Percentiles rank a stretch among this genome's conserved stretches.
phyloP scores from a whole-genome alignment of 2,113 vertebrate genomes.

The Microtus richardsoni region DNA sequence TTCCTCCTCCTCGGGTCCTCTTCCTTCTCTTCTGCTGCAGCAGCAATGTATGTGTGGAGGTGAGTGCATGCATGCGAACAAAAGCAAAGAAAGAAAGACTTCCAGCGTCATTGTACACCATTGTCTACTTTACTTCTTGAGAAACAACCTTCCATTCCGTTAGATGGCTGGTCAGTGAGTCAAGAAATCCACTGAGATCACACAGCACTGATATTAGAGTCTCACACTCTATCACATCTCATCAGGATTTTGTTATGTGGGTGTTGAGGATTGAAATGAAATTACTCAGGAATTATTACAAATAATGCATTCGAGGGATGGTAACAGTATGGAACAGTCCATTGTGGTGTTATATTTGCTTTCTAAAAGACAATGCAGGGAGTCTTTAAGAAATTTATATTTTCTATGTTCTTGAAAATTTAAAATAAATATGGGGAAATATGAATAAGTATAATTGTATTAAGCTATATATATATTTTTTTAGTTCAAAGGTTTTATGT shows the following conservation, averaged over 20 bases:
- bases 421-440: constrained; percentile 31
- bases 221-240: too few species aligned
- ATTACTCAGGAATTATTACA: neutral
- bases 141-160: neutral
- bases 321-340: neutral
- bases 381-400: neutral
- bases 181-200: neutral
- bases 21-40: neutral
- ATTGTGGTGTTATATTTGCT: neutral
- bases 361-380: neutral
- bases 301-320: neutral
- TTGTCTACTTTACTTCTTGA: neutral
- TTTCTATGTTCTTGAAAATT: neutral
- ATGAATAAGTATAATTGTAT: neutral
- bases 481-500: constrained; percentile 35
- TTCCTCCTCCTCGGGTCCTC: neutral
- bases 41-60: neutral
- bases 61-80: neutral
- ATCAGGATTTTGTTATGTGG: too few species aligned
- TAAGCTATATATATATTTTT: neutral
- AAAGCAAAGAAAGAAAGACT: neutral
- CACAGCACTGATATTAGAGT: too few species aligned
- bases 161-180: neutral
- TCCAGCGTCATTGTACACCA: neutral
- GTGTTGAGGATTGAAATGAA: neutral